Evolutionary conservation across 2,797 vertebrate species (phyloP), one percentile per base, ranked within the genome.

Genomic region (Diglossa cyanea): DNA sequence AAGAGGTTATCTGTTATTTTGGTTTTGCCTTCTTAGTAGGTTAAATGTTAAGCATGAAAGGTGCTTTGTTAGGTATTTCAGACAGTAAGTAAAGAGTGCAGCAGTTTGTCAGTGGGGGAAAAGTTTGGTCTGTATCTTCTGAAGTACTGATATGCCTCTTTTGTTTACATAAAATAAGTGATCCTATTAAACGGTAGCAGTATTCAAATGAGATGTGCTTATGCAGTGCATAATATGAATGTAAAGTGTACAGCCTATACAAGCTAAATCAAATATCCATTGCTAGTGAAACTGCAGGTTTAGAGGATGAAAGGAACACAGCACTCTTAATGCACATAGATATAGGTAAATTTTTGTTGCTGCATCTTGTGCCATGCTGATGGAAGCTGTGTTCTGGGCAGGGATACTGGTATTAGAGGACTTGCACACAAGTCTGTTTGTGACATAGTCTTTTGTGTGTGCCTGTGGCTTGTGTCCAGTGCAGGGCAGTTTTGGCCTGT

Each of bases 171-270:
- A 28, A 79, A 87, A 9, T 30, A 55, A 77, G 35, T 37, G 61
- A 4, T 6, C 33, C 17, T 68, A 47, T 40, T 91, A 33, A 65
- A 77, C 18, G 25, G 9, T 88, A 72, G 47, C 44, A 75, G 33
- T 65, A 13, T 58, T 89, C 50, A 48, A 44, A n/a, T 65, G 23
- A 42, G 33, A 70, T 35, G n/a, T 40, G 19, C 35, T 77, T 61
- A 17, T 57, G n/a, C 39, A 33, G 31, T 0, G 2, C 4, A 0
- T 40, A 37, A 10, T 3, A 17, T 7, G n/a, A 57, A 17, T 42
- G 24, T 67, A 26, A 51, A 60, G 45, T 8, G 2, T 25, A 3
- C 21, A 28, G 81, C 28, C 60, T 62, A 5, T 70, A 23, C 18
- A 17, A 35, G 47, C 42, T 75, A 44, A 85, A 33, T 39, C 1